Conservation (phyloP, 2,113 vertebrate species). For the Austrofundulus limnaeus region DNA sequence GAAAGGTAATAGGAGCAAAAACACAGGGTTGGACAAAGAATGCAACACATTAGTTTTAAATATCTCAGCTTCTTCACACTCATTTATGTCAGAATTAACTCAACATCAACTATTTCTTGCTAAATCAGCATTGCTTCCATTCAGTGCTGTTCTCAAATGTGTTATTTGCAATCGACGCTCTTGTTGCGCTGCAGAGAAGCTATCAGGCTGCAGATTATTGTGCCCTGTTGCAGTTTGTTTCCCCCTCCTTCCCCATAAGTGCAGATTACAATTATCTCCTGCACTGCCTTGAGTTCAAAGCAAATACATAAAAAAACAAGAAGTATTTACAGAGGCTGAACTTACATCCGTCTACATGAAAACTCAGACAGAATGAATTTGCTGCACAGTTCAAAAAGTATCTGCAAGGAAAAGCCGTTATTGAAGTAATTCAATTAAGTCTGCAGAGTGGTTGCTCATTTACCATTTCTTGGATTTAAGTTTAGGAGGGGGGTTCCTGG, state of each 20-base stretch:
- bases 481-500: constrained; percentile 89
- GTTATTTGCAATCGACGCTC: constrained; percentile 5
- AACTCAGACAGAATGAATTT: not conserved
- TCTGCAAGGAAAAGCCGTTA: too few relatives aligned
- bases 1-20: constrained; percentile 24
- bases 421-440: not conserved
- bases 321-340: not conserved
- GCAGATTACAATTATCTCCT: not conserved
- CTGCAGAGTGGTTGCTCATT: constrained; percentile 46
- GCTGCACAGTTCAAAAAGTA: not conserved
- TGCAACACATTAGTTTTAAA: constrained; percentile 18
- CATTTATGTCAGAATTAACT: constrained; percentile 4
- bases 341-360: not conserved
- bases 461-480: constrained; percentile 95
- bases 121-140: constrained; percentile 2
- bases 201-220: not conserved
- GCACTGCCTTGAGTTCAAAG: not conserved
- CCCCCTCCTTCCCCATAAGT: not conserved
- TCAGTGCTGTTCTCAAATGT: constrained; percentile 2
- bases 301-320: not conserved
- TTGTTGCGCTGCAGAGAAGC: constrained; percentile 8
- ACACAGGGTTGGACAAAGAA: constrained; percentile 21
- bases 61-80: not conserved
- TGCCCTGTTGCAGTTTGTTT: not conserved
- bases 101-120: not conserved